phyloP scores from a whole-genome alignment of 2,797 vertebrate genomes.

The Sciaenops ocellatus region DNA sequence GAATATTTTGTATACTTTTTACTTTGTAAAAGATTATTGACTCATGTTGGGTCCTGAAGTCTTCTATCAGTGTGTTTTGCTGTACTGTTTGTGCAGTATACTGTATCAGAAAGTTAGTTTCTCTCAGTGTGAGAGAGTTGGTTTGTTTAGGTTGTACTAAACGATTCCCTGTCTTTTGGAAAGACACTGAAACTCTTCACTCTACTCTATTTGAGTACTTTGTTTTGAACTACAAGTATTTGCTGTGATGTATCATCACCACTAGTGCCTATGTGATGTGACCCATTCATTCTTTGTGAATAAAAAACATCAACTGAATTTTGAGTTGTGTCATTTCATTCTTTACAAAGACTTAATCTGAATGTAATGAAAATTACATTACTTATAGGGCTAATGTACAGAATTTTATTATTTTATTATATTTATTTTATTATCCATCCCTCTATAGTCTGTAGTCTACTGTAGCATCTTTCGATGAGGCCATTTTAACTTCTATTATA shows the following conservation, averaged over 20 bases:
- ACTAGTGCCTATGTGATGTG: slow-evolving; percentile 22
- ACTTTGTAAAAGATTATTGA: slow-evolving; percentile 38
- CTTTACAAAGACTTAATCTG: not conserved
- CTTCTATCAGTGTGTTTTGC: slow-evolving; percentile 16
- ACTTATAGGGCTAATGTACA: not conserved
- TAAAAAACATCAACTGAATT: slow-evolving; percentile 48
- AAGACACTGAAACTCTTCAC: slow-evolving; percentile 22
- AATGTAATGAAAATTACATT: not conserved
- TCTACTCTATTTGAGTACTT: slow-evolving; percentile 25
- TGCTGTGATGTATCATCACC: slow-evolving; percentile 61
- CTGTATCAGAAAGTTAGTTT: slow-evolving; percentile 6
- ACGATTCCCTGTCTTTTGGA: slow-evolving; percentile 33
- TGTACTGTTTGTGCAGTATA: not conserved
- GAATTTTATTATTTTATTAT: too few species aligned
- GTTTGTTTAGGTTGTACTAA: slow-evolving; percentile 38
- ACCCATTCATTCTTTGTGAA: slow-evolving; percentile 39
- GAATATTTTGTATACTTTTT: not conserved
- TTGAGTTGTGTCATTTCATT: not conserved
- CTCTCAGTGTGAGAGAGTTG: slow-evolving; percentile 8
- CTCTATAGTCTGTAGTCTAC: not conserved
- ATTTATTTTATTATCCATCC: not conserved
- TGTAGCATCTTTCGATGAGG: not conserved
- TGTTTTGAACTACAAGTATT: slow-evolving; percentile 33
- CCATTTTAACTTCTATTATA: not conserved
- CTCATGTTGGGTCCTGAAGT: slow-evolving; percentile 47